Evolutionary conservation across 2,113 vertebrate species (phyloP).

Genomic region (chimpanzee (Pan troglodytes)): NHGRI_mPanTro3-v2.1_pri NC_072404.2:74308001-74308500

Average conservation of each 20-base stretch:
- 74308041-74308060: background rate
- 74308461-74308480: background rate
- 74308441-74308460: no score
- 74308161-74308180: background rate
- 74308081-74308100: background rate
- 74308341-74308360: no score
- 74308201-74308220: background rate
- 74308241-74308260: background rate
- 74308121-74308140: background rate
- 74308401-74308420: no score
- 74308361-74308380: no score
- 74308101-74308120: background rate
- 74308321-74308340: no score
- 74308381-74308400: no score
- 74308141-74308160: background rate
- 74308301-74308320: no score
- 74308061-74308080: no score
- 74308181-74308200: background rate
- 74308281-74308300: background rate
- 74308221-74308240: background rate
- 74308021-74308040: background rate
- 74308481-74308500: background rate
- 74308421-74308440: no score
- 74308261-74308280: slow-evolving; percentile 24
- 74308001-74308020: background rate